Conservation (phyloP, 2,888 invertebrate species). For the Rhorus exstirpatorius region DNA sequence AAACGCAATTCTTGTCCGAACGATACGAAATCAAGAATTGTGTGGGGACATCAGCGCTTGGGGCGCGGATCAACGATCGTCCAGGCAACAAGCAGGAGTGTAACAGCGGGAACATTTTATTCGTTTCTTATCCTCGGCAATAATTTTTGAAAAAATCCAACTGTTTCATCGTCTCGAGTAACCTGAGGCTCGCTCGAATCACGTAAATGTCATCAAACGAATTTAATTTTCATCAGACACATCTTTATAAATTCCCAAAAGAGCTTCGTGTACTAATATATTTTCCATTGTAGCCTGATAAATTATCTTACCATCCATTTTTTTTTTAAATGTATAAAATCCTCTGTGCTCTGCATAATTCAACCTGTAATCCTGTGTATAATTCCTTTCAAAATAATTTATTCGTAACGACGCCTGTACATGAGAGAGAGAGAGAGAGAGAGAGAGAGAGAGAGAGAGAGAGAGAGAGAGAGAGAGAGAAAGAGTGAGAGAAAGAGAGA, state of each 20-base stretch:
- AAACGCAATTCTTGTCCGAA: slow-evolving; percentile 86
- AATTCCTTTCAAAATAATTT: slow-evolving; percentile 54
- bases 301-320: slow-evolving; percentile 4
- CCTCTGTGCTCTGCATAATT: slow-evolving; percentile 30
- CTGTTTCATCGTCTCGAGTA: too few species aligned
- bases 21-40: slow-evolving; percentile 85
- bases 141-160: neutral
- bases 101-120: slow-evolving; percentile 4
- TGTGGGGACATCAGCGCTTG: slow-evolving; percentile 86
- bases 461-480: too few species aligned
- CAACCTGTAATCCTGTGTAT: slow-evolving; percentile 25
- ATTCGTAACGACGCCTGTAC: slow-evolving; percentile 50
- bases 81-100: slow-evolving; percentile 3
- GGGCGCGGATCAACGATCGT: slow-evolving; percentile 78
- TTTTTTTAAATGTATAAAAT: neutral
- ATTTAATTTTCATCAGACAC: neutral
- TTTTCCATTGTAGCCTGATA: too few species aligned
- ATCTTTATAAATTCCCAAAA: neutral
- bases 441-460: too few species aligned
- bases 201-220: neutral
- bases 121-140: slow-evolving; percentile 12
- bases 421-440: too few species aligned
- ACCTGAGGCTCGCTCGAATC: too few species aligned
- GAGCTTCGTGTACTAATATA: too few species aligned
- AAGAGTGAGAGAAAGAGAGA: too few species aligned